phyloP scores from a whole-genome alignment of 2,888 invertebrate genomes.

The Fragum fragum region DNA sequence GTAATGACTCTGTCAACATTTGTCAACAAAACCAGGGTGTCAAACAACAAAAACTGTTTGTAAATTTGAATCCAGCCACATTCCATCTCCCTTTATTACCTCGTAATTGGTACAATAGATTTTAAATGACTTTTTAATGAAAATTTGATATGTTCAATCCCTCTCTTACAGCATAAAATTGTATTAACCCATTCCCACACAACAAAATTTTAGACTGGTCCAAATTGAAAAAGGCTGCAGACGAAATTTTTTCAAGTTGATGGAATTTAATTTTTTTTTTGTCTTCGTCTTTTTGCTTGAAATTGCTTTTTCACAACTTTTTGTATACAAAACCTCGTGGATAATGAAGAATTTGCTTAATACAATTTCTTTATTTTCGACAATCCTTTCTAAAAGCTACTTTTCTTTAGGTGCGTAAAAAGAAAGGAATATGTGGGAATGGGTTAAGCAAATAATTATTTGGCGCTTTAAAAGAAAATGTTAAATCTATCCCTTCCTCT shows the following conservation, averaged over 20 bases:
- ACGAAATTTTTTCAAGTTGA: no score
- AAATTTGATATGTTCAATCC: conserved; percentile 12
- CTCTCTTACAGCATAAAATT: background rate
- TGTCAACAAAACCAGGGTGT: background rate
- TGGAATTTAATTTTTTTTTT: no score
- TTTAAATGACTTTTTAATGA: conserved; percentile 27
- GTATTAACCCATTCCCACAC: no score
- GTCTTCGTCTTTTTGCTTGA: background rate
- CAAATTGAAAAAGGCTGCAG: no score
- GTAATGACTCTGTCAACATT: no score
- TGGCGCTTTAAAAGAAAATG: no score
- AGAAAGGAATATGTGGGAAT: no score
- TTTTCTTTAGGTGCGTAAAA: no score
- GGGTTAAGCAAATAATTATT: no score
- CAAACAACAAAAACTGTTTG: background rate
- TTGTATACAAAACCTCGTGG: background rate
- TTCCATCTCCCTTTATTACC: conserved; percentile 9
- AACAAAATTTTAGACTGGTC: no score
- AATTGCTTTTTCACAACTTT: background rate
- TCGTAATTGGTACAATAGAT: conserved; percentile 22
- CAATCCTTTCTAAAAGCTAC: background rate
- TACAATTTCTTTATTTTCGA: conserved; percentile 14
- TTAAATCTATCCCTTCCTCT: no score
- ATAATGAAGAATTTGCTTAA: background rate
- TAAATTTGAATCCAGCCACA: background rate